phyloP scores from a whole-genome alignment of 37 sponge, comb jelly and placozoan genomes.

The Bolinopsis microptera region DNA sequence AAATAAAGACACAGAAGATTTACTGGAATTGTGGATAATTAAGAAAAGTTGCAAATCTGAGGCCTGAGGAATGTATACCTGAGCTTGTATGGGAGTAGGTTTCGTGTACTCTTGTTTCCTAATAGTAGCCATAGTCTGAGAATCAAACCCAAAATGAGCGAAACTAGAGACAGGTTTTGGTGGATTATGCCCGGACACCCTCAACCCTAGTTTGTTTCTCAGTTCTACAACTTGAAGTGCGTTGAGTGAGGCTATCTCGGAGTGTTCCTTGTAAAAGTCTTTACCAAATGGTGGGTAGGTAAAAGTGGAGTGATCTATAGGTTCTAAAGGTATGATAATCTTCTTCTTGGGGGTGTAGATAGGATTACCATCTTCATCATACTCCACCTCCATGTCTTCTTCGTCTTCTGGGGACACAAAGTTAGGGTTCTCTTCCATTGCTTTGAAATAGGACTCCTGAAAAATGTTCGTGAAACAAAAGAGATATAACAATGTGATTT shows the following conservation, averaged over 20 bases:
- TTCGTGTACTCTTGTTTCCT: slow-evolving; percentile 85
- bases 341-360: slow-evolving; percentile 67
- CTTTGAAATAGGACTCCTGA: slow-evolving; percentile 90
- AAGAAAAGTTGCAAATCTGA: too few relatives aligned
- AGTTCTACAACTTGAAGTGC: slow-evolving; percentile 72
- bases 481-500: background rate
- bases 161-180: slow-evolving; percentile 87
- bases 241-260: slow-evolving; percentile 71
- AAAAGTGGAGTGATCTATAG: slow-evolving; percentile 86
- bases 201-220: slow-evolving; percentile 79
- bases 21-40: too few relatives aligned
- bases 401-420: slow-evolving; percentile 80
- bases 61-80: slow-evolving; percentile 73
- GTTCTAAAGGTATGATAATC: slow-evolving; percentile 88
- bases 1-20: too few relatives aligned
- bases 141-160: slow-evolving; percentile 90
- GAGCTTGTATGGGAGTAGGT: slow-evolving; percentile 94
- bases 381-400: slow-evolving; percentile 85
- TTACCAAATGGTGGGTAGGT: slow-evolving; percentile 81
- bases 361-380: slow-evolving; percentile 94
- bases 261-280: slow-evolving; percentile 87
- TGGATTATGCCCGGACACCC: slow-evolving; percentile 80
- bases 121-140: slow-evolving; percentile 75
- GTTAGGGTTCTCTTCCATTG: slow-evolving; percentile 68
- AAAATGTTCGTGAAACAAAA: background rate